These are phyloP conservation scores for Berghia stephanieae DNA, from an alignment of 1,140 invertebrate species.

Conservation along the genomic window DNA sequence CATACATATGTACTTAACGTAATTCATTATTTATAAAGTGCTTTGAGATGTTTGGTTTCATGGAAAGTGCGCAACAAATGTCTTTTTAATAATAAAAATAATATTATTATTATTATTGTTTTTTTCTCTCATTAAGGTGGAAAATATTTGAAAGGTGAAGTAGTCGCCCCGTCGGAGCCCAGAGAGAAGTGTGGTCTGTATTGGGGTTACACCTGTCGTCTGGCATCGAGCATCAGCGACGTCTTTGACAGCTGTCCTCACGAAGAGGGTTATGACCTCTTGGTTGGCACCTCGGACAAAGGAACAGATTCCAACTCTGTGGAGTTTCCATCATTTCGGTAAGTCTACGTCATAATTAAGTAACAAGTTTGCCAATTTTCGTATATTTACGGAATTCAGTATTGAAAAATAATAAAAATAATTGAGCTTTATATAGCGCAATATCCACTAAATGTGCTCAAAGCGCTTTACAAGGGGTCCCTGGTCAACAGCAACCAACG, in stretches of 20 bases:
- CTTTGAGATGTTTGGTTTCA: too few relatives aligned
- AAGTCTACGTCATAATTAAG: constrained; percentile 53
- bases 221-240: constrained; percentile 82
- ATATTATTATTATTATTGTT: neutral
- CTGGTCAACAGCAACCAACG: too few relatives aligned
- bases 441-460: too few relatives aligned
- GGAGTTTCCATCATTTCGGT: constrained; percentile 74
- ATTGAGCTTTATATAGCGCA: too few relatives aligned
- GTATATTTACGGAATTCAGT: too few relatives aligned
- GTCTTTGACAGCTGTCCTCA: constrained; percentile 88
- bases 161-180: constrained; percentile 83
- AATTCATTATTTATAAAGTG: too few relatives aligned
- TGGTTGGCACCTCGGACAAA: constrained; percentile 93
- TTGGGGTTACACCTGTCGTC: constrained; percentile 90
- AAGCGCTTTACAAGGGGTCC: too few relatives aligned
- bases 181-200: constrained; percentile 83
- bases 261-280: constrained; percentile 77
- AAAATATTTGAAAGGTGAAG: constrained; percentile 73
- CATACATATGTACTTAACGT: too few relatives aligned
- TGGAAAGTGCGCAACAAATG: too few relatives aligned
- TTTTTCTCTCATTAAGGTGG: neutral
- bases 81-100: too few relatives aligned
- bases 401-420: too few relatives aligned
- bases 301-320: constrained; percentile 80
- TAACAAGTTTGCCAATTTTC: neutral